Conservation (phyloP, 2,113 vertebrate species). For the Grallaria varia region DNA sequence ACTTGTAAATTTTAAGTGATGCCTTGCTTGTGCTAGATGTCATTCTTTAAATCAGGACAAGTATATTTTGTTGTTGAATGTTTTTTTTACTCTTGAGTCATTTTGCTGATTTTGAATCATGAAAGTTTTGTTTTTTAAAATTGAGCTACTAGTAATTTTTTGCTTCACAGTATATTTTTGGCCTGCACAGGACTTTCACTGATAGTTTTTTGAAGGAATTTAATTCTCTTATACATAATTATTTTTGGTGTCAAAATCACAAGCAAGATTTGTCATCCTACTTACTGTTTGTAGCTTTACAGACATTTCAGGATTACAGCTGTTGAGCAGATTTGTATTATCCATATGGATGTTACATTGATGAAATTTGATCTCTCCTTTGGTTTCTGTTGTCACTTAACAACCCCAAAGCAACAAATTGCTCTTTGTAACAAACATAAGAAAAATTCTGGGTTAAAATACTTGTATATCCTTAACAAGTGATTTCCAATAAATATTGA, state of each 20-base stretch:
- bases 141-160: not conserved
- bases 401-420: not conserved
- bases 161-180: not conserved
- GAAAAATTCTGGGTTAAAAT: not conserved
- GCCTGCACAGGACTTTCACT: not conserved
- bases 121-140: not conserved
- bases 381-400: not conserved
- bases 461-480: not conserved
- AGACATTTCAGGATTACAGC: not conserved
- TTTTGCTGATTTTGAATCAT: not conserved
- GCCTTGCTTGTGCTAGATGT: not conserved
- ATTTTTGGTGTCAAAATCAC: not conserved
- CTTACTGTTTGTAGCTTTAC: not conserved
- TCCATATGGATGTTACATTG: not conserved
- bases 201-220: not conserved
- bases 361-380: not conserved
- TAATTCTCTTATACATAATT: not conserved
- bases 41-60: not conserved
- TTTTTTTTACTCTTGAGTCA: not conserved
- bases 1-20: not conserved
- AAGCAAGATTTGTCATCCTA: not conserved
- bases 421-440: not conserved
- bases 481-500: not conserved
- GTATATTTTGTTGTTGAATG: not conserved
- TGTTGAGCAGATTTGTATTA: not conserved